These are phyloP conservation scores for Omphaloscelis lunosa DNA, from an alignment of 2,888 invertebrate species.

Conservation along the genomic window DNA sequence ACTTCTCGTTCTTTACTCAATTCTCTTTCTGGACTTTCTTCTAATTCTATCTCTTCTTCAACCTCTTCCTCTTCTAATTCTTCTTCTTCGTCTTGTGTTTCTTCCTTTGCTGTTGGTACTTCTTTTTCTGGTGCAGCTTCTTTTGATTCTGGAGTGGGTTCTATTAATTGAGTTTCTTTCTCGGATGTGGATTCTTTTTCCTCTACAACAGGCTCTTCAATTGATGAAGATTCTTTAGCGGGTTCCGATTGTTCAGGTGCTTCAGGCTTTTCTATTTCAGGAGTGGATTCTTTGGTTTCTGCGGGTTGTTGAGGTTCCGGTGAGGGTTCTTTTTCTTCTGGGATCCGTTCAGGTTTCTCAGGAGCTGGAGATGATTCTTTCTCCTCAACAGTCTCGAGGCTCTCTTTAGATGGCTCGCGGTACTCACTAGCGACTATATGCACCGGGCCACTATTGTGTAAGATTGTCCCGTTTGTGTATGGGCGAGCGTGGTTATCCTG, in stretches of 20 bases:
- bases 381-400: slow-evolving; percentile 69
- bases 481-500: slow-evolving; percentile 86
- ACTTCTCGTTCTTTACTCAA: slow-evolving; percentile 48
- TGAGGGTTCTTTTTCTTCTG: slow-evolving; percentile 47
- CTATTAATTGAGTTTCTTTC: slow-evolving; percentile 33
- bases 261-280: slow-evolving; percentile 58
- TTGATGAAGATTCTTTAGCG: slow-evolving; percentile 26
- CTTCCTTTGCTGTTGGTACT: slow-evolving; percentile 15
- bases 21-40: slow-evolving; percentile 57
- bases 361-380: slow-evolving; percentile 53
- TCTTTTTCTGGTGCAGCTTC: slow-evolving; percentile 47
- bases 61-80: slow-evolving; percentile 52
- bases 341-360: slow-evolving; percentile 55
- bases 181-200: slow-evolving; percentile 41
- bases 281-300: slow-evolving; percentile 60
- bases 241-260: slow-evolving; percentile 42
- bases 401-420: slow-evolving; percentile 77
- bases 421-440: slow-evolving; percentile 86
- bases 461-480: slow-evolving; percentile 86
- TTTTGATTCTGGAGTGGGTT: slow-evolving; percentile 36
- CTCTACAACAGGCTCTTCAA: slow-evolving; percentile 25
- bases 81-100: slow-evolving; percentile 42
- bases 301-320: slow-evolving; percentile 31
- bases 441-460: slow-evolving; percentile 83
- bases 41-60: slow-evolving; percentile 52